Evolutionary conservation across 2,888 invertebrate species (phyloP).

Genomic region (Tetragonula carbonaria): DNA sequence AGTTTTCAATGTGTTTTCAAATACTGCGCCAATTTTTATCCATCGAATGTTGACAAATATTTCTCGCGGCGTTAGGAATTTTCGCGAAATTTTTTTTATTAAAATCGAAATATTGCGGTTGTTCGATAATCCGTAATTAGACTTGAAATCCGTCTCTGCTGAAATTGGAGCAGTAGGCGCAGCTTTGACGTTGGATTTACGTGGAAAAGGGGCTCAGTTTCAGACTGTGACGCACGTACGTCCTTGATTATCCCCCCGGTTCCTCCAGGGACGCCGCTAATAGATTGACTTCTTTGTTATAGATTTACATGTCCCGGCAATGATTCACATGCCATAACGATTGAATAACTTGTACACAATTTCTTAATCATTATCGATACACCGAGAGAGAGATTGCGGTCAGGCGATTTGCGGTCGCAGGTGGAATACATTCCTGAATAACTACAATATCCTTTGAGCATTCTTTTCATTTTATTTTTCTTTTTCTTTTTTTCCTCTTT

Average conservation of each 20-base stretch:
- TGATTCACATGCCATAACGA: constrained; percentile 47
- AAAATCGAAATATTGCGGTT: background rate
- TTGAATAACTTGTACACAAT: constrained; percentile 44
- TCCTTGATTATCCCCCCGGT: constrained; percentile 20
- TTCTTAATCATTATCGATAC: constrained; percentile 45
- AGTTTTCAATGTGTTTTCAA: too few relatives aligned
- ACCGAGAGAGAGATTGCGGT: constrained; percentile 44
- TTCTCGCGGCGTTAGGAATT: background rate
- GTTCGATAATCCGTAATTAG: too few relatives aligned
- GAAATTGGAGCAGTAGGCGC: background rate
- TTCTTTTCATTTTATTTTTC: background rate
- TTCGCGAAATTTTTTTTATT: background rate
- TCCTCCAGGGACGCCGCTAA: constrained; percentile 3
- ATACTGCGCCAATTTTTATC: too few relatives aligned
- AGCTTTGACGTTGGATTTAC: background rate
- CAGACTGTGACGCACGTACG: constrained; percentile 3
- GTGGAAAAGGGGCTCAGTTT: constrained; percentile 8
- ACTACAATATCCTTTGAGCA: constrained; percentile 41
- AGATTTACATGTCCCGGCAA: constrained; percentile 45
- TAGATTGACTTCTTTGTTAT: constrained; percentile 55
- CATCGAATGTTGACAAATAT: background rate
- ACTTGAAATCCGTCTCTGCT: background rate
- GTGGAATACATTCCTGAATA: constrained; percentile 42
- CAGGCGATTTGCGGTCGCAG: constrained; percentile 48
- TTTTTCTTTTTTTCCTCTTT: background rate